Evolutionary conservation across 1,140 invertebrate species (phyloP).

Genomic region (Microplitis mediator): DNA sequence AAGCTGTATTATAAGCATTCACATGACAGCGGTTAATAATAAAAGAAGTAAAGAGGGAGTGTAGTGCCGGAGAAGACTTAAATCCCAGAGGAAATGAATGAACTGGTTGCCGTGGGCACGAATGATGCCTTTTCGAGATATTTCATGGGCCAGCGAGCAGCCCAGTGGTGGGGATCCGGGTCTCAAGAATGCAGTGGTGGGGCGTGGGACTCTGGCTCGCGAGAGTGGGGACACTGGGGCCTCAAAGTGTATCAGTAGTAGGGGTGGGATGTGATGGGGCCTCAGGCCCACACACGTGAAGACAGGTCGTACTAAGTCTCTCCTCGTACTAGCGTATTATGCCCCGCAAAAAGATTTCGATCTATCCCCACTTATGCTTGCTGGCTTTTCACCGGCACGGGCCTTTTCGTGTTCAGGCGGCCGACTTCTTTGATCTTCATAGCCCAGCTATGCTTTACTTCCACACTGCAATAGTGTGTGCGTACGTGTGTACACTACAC

Average conservation of each 20-base stretch:
- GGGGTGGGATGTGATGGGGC: not conserved
- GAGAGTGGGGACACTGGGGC: not conserved
- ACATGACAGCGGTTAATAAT: no score
- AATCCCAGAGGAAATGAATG: conserved; percentile 26
- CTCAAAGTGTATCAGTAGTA: not conserved
- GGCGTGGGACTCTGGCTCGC: not conserved
- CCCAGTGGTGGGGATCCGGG: no score
- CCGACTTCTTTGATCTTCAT: conserved; percentile 25
- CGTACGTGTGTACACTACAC: no score
- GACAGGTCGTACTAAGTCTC: conserved; percentile 12
- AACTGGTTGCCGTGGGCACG: conserved; percentile 4
- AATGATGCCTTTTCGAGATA: conserved; percentile 23
- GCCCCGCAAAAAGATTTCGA: no score
- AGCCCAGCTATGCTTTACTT: conserved; percentile 14
- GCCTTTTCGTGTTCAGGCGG: conserved; percentile 13
- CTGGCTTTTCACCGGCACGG: conserved; percentile 17
- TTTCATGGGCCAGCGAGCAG: not conserved
- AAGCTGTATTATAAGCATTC: no score
- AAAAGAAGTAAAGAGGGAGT: not conserved
- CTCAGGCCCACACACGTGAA: conserved; percentile 25
- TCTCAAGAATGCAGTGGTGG: not conserved
- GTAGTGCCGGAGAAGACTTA: not conserved
- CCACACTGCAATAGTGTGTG: not conserved
- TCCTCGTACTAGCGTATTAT: not conserved
- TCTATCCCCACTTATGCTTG: not conserved